These are phyloP conservation scores for Ennomos quercinarius DNA, from an alignment of 2,888 invertebrate genomes.

Conservation along the genomic window DNA sequence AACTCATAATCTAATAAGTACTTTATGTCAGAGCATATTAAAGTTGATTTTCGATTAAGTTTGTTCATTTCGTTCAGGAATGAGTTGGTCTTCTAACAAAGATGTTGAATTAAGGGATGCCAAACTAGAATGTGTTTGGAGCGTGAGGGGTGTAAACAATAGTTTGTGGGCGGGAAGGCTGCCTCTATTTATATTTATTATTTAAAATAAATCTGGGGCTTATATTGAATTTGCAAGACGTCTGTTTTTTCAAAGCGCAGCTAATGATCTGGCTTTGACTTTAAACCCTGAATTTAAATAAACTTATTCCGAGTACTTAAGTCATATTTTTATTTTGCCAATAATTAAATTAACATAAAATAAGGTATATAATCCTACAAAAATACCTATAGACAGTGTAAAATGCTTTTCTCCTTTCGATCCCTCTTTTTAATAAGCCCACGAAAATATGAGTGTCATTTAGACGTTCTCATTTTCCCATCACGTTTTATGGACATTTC, in stretches of 20 bases:
- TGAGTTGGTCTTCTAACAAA: conserved; percentile 35
- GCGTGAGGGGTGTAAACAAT: conserved; percentile 30
- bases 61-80: conserved; percentile 13
- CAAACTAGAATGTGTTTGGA: conserved; percentile 26
- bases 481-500: conserved; percentile 38
- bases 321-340: too few relatives aligned
- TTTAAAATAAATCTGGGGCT: neutral
- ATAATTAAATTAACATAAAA: too few relatives aligned
- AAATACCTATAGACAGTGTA: too few relatives aligned
- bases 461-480: conserved; percentile 28
- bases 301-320: too few relatives aligned
- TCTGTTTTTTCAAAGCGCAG: too few relatives aligned
- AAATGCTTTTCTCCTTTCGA: neutral
- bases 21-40: neutral
- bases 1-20: neutral
- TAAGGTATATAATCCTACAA: neutral
- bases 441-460: conserved; percentile 31
- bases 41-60: conserved; percentile 8
- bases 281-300: too few relatives aligned
- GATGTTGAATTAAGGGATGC: conserved; percentile 43
- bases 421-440: conserved; percentile 25
- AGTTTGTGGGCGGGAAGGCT: conserved; percentile 29
- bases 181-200: neutral
- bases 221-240: too few relatives aligned
- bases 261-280: too few relatives aligned